These are phyloP conservation scores for Sphecodes monilicornis DNA, from an alignment of 2,888 invertebrate species.

Conservation along the genomic window DNA sequence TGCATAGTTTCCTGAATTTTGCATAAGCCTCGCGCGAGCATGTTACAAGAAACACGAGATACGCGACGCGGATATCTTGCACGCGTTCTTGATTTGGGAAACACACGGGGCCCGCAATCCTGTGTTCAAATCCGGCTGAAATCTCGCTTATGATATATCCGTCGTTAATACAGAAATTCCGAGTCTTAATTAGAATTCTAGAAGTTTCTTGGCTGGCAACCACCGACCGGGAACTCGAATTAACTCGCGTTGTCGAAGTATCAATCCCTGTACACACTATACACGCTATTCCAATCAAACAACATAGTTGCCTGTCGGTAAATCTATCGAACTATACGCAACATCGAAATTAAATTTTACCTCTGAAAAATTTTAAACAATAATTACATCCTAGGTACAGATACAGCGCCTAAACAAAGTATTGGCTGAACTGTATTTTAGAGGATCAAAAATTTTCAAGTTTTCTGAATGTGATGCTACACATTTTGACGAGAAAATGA, in stretches of 20 bases:
- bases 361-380: background rate
- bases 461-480: too few relatives aligned
- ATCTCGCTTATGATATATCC: constrained; percentile 4
- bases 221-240: background rate
- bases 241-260: background rate
- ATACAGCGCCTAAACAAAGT: too few relatives aligned
- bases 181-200: background rate
- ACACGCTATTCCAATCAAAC: background rate
- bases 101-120: background rate
- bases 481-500: too few relatives aligned
- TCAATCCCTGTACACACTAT: background rate
- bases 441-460: too few relatives aligned
- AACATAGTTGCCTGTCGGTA: background rate
- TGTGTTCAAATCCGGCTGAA: background rate
- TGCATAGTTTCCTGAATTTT: background rate
- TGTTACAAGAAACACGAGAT: background rate
- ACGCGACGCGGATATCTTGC: too few relatives aligned
- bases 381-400: background rate
- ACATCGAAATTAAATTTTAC: background rate
- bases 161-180: constrained; percentile 4
- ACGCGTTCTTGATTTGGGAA: background rate
- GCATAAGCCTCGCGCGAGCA: constrained; percentile 14
- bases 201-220: background rate
- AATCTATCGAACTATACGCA: background rate
- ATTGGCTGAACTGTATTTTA: too few relatives aligned